phyloP scores from a whole-genome alignment of 2,113 vertebrate genomes.

The Scolopax mira region DNA sequence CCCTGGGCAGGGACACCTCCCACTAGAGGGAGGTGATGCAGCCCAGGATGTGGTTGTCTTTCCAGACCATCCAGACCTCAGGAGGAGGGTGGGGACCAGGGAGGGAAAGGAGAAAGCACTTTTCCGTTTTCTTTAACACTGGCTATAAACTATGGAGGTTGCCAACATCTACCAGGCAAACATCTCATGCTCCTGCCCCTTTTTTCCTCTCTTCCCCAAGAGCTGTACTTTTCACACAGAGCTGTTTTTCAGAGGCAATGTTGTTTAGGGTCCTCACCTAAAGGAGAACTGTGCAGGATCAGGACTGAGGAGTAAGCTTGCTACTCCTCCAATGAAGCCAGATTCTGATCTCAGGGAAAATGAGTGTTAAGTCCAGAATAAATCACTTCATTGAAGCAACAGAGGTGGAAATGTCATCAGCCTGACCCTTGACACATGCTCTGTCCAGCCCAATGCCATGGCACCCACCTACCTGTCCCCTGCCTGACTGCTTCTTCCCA shows the following conservation, averaged over 20 bases:
- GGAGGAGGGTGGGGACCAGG: background rate
- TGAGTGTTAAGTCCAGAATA: background rate
- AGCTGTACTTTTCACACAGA: background rate
- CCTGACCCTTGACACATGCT: rapidly evolving
- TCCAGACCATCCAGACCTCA: background rate
- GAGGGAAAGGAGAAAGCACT: background rate
- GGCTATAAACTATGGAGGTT: background rate
- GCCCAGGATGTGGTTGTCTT: too few species aligned
- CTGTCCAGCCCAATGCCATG: background rate
- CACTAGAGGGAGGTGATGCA: too few species aligned
- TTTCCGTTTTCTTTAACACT: background rate
- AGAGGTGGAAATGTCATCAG: background rate
- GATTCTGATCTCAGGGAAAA: background rate
- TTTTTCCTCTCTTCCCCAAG: background rate
- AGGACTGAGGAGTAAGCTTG: background rate
- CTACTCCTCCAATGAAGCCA: background rate
- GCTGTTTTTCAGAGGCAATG: background rate
- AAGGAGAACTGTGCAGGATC: background rate
- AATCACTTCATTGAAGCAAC: background rate
- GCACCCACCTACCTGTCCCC: background rate
- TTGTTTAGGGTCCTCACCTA: background rate
- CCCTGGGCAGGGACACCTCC: too few species aligned
- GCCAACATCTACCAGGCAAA: background rate
- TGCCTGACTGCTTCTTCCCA: background rate
- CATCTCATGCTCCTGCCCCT: background rate